Evolutionary conservation across 1,140 invertebrate species (phyloP).

Genomic region (Tetramorium parvispinum): DNA sequence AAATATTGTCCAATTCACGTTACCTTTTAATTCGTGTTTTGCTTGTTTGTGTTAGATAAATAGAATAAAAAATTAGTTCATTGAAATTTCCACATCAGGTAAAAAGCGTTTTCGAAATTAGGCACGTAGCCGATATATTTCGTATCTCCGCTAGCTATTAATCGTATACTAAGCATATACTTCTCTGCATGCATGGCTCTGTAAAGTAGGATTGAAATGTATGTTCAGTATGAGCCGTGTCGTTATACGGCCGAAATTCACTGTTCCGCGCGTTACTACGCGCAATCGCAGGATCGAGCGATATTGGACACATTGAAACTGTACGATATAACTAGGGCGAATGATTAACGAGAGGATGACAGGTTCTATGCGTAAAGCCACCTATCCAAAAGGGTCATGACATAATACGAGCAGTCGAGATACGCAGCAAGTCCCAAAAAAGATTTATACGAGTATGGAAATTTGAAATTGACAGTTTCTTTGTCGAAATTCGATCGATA

Average conservation of each 20-base stretch:
- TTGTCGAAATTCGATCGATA: background rate
- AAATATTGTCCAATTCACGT: background rate
- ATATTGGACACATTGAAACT: constrained; percentile 30
- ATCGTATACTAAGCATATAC: constrained; percentile 48
- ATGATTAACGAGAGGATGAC: constrained; percentile 40
- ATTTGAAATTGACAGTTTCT: background rate
- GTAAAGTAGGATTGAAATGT: constrained; percentile 35
- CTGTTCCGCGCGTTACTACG: constrained; percentile 39
- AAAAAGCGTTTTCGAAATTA: background rate
- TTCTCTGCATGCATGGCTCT: constrained; percentile 62
- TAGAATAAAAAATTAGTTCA: background rate
- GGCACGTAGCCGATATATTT: constrained; percentile 39
- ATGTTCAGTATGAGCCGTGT: constrained; percentile 22
- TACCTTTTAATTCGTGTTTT: background rate
- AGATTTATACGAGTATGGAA: background rate
- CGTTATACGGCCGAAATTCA: constrained; percentile 26
- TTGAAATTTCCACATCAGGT: background rate
- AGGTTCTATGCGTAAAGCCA: constrained; percentile 55
- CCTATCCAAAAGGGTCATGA: constrained; percentile 46
- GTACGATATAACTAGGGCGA: constrained; percentile 24
- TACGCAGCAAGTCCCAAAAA: constrained; percentile 47
- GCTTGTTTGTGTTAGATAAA: background rate
- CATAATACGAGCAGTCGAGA: constrained; percentile 48
- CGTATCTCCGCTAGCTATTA: constrained; percentile 65
- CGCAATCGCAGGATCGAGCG: constrained; percentile 26